Conservation (phyloP, 2,888 invertebrate genomes). For the Baronia brevicornis region DNA sequence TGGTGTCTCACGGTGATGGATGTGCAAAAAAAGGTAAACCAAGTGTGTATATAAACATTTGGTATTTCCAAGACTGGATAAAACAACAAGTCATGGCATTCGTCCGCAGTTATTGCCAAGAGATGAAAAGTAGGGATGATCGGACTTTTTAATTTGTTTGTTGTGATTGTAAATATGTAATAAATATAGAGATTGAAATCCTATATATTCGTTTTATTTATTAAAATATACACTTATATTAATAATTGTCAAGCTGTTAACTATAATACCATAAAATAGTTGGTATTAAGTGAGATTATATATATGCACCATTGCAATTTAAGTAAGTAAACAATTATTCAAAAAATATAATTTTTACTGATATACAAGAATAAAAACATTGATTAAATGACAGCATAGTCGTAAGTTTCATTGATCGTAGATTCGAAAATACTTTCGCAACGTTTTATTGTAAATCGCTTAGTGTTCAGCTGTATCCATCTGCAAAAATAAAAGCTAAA, state of each 20-base stretch:
- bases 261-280: too few species aligned
- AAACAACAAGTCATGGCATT: conserved; percentile 26
- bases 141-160: too few species aligned
- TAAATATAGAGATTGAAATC: background rate
- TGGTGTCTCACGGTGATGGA: conserved; percentile 58
- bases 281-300: too few species aligned
- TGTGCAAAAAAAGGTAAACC: conserved; percentile 48
- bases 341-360: too few species aligned
- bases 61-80: conserved; percentile 47
- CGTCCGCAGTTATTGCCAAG: conserved; percentile 23
- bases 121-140: background rate
- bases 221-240: too few species aligned
- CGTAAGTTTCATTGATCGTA: conserved; percentile 1
- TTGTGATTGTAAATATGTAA: too few species aligned
- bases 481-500: conserved; percentile 25
- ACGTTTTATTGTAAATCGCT: conserved; percentile 31
- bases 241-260: too few species aligned
- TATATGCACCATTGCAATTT: too few species aligned
- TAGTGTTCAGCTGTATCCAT: conserved; percentile 45
- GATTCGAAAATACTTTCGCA: conserved; percentile 20
- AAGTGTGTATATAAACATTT: conserved; percentile 50
- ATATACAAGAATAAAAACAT: too few species aligned
- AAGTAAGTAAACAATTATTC: too few species aligned
- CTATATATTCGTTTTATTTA: too few species aligned
- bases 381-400: conserved; percentile 3